Evolutionary conservation across 2,888 invertebrate species (phyloP).

Genomic region (Nyleta sp.): DNA sequence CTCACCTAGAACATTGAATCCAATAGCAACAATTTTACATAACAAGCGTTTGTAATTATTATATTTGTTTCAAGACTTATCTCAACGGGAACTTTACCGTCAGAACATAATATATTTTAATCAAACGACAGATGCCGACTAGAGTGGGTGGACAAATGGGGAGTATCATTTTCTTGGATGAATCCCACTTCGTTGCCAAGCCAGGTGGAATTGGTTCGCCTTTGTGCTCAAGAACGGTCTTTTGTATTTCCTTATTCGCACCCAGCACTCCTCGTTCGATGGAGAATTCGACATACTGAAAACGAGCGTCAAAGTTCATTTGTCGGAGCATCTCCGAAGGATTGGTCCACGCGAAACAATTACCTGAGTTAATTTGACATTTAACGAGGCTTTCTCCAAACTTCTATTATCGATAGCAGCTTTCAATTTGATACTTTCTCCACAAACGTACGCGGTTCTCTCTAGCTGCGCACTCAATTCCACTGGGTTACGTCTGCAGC

Average conservation of each 20-base stretch:
- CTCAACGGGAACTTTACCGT: too few species aligned
- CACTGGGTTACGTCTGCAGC: slow-evolving; percentile 88
- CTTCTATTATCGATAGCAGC: slow-evolving; percentile 89
- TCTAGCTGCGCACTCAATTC: slow-evolving; percentile 87
- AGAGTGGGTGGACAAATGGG: slow-evolving; percentile 90
- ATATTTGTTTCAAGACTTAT: too few species aligned
- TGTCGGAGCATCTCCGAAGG: background rate
- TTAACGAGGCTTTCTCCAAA: slow-evolving; percentile 84
- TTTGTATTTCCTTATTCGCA: slow-evolving; percentile 87
- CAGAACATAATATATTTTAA: slow-evolving; percentile 89
- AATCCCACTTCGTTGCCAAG: slow-evolving; percentile 87
- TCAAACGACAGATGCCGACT: slow-evolving; percentile 87
- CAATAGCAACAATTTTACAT: background rate
- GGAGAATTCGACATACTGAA: slow-evolving; percentile 89
- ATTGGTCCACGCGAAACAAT: background rate
- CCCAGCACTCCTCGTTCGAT: slow-evolving; percentile 90
- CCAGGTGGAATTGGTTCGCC: slow-evolving; percentile 86
- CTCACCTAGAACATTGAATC: slow-evolving; percentile 84
- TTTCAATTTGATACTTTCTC: slow-evolving; percentile 87
- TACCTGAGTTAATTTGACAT: slow-evolving; percentile 85
- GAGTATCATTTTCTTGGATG: slow-evolving; percentile 86
- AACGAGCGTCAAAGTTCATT: slow-evolving; percentile 16
- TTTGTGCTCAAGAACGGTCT: slow-evolving; percentile 88
- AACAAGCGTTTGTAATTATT: slow-evolving; percentile 1
- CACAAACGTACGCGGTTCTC: slow-evolving; percentile 89